Evolutionary conservation across 2,888 invertebrate species (phyloP).

Genomic region (Invenusta paracnida): DNA sequence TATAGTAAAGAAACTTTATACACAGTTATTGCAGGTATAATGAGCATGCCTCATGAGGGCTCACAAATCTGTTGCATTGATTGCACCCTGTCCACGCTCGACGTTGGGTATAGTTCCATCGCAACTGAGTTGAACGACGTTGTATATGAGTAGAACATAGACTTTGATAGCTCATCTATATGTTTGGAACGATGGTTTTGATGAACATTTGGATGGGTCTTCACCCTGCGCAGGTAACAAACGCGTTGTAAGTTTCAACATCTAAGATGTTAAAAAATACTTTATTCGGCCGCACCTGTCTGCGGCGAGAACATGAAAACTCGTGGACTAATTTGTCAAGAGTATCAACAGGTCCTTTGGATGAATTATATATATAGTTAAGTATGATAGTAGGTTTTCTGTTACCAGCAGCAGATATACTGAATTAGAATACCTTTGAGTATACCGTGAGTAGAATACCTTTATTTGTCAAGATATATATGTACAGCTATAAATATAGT

Average conservation of each 20-base stretch:
- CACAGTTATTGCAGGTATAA: conserved; percentile 19
- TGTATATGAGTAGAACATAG: not conserved
- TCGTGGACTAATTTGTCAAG: conserved; percentile 34
- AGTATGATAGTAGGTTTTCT: not conserved
- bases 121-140: conserved; percentile 18
- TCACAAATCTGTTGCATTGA: conserved; percentile 17
- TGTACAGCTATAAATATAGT: not conserved
- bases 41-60: conserved; percentile 24
- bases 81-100: conserved; percentile 23
- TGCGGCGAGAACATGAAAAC: conserved; percentile 24
- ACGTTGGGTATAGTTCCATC: conserved; percentile 21
- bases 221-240: conserved; percentile 1
- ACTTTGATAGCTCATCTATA: conserved; percentile 21
- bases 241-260: conserved; percentile 32
- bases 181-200: conserved; percentile 21
- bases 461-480: not conserved
- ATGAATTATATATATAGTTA: conserved; percentile 4
- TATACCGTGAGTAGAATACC: conserved; percentile 17
- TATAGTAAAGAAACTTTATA: not conserved
- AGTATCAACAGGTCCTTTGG: conserved; percentile 36
- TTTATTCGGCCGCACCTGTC: not conserved
- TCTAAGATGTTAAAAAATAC: conserved; percentile 30
- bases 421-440: too few relatives aligned
- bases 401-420: not conserved
- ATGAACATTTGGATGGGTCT: conserved; percentile 14